Base-by-base conservation (phyloP, 1,140 invertebrate genomes). In the Drosophila novamexicana region DNA sequence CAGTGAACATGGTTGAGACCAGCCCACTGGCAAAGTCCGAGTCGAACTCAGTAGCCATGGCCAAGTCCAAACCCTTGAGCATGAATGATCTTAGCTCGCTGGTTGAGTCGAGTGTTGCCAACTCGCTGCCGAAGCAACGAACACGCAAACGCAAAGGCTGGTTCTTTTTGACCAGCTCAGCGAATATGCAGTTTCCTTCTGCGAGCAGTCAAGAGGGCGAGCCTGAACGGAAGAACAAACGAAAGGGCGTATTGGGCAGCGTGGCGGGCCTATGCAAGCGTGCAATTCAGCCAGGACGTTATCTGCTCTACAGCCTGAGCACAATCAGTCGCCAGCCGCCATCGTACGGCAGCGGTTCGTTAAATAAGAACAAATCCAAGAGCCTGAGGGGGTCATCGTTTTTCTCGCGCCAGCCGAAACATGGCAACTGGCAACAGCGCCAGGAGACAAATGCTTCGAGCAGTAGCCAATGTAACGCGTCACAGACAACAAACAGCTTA, bases 221-320 rank as follows among this genome's bases (percentile, higher is more conserved):
- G 1, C 5, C 32, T 7, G 14, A 40, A 1, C 0, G 5, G 1
- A 16, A 54, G 52, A 0, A 8, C 1, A 66, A 10, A 0, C 32
- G 44, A 8, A 66, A 62, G 16, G 47, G 45, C 6, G 18, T 69
- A 4, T 2, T 88, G 0, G 50, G 40, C 2, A 64, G 65, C 8
- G 29, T 70, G 16, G 40, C 57, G 0, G 37, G 65, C 3, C 9
- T 73, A 10, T 79, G 65, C 42, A 79, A 65, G 36, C 79, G 83
- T 5, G 54, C 18, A 3, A 5, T 58, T 0, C 16, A 44, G 1
- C 57, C 75, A 0, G 71, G 82, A 0, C 82, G 71, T 0, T 65
- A 88, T 36, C 36, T 86, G 40, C 73, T 88, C 1, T 89, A 88
- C 57, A 78, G 80, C 14, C 37, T 80, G 2, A 53, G 40, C 22